Conservation (phyloP, 2,113 vertebrate genomes). For the Mola mola region DNA sequence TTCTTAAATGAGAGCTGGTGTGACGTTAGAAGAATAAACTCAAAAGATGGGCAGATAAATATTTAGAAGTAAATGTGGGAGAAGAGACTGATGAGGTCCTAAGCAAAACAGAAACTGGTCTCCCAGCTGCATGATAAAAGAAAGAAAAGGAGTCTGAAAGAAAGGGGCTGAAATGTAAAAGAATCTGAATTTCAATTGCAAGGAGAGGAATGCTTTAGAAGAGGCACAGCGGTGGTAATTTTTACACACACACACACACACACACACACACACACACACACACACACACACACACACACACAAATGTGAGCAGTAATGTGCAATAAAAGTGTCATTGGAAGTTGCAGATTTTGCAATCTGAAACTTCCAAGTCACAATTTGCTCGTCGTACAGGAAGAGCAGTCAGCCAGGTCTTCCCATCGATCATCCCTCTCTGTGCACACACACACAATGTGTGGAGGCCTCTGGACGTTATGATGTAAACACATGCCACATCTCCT, state of each 20-base stretch:
- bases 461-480: conserved; percentile 28
- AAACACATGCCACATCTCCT: conserved; percentile 29
- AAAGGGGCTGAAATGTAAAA: conserved; percentile 43
- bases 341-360: too few species aligned
- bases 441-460: neutral
- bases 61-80: neutral
- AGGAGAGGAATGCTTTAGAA: conserved; percentile 48
- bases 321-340: neutral
- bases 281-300: too few species aligned
- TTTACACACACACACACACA: too few species aligned
- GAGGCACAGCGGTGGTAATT: neutral
- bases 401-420: neutral
- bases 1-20: too few species aligned
- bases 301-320: too few species aligned
- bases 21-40: too few species aligned
- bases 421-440: neutral
- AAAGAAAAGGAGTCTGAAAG: conserved; percentile 41
- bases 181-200: conserved; percentile 63
- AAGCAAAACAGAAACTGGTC: conserved; percentile 17
- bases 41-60: too few species aligned
- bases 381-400: neutral
- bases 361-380: too few species aligned
- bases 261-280: too few species aligned
- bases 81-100: neutral
- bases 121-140: conserved; percentile 37